Evolutionary conservation across 2,888 invertebrate genomes (phyloP).

Genomic region (Gibbula magus): DNA sequence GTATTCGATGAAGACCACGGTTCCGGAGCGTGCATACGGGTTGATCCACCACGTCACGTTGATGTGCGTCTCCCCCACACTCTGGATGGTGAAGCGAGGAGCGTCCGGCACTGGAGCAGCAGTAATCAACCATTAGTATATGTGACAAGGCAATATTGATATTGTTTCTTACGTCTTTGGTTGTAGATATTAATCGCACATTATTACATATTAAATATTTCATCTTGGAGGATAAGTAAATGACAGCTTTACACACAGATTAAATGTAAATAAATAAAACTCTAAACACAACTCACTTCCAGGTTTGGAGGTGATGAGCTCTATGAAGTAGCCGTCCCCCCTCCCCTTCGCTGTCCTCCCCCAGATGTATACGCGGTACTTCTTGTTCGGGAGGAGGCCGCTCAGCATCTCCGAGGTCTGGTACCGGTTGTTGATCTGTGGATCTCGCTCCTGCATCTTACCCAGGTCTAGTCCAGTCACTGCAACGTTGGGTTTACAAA

Average conservation of each 20-base stretch:
- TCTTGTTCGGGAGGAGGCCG: constrained; percentile 88
- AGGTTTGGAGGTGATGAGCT: constrained; percentile 58
- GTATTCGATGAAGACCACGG: constrained; percentile 83
- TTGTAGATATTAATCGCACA: no score
- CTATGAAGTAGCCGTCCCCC: constrained; percentile 81
- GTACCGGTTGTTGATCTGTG: constrained; percentile 84
- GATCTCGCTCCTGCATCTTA: constrained; percentile 83
- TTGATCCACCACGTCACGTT: constrained; percentile 66
- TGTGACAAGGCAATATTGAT: no score
- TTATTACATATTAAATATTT: no score
- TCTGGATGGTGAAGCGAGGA: constrained; percentile 58
- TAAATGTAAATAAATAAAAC: no score
- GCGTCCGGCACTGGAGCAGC: constrained; percentile 49
- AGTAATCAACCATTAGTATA: neutral
- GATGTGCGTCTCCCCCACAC: constrained; percentile 54
- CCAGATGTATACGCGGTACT: constrained; percentile 86
- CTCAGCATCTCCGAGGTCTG: constrained; percentile 88
- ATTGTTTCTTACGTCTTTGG: no score
- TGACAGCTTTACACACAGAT: no score
- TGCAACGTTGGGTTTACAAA: constrained; percentile 34
- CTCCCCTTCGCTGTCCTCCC: constrained; percentile 93
- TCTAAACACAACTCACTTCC: constrained; percentile 56
- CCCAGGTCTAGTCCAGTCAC: constrained; percentile 77
- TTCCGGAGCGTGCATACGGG: constrained; percentile 53
- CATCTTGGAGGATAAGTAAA: no score